Evolutionary conservation across 2,888 invertebrate species (phyloP), one percentile per base, ranked within the genome.

Genomic region (Orthonychiurus folsomi): DNA sequence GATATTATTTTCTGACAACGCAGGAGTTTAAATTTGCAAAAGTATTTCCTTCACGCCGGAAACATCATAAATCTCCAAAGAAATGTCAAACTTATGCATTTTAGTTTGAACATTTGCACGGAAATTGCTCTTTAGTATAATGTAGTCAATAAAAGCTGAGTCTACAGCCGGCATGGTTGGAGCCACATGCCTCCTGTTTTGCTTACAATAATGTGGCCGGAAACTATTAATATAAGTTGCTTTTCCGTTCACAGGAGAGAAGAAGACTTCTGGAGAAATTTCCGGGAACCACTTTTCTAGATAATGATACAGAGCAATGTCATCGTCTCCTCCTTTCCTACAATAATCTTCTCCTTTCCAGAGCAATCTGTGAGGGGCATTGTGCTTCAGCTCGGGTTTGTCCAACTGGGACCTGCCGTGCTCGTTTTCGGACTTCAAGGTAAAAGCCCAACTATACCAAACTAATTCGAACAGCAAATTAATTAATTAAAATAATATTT

Each of bases 281-380:
- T 75, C 91, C 92, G 0, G 88, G 88, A 62, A 79, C 88, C 69
- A 88, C 87, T 1, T 79, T 86, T 66, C 82, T 84, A 1, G 84
- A 86, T 72, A 81, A 83, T 62, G 92, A 92, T 75, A 82, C 86
- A 64, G 82, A 85, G 21, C 86, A 88, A 73, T 93, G 91, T 74
- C 82, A 84, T 24, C 77, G 85, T 23, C 88, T 91, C 78, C 81
- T 94, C 71, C 86, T 86, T 75, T 87, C 86, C 66, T 94, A 93
- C 78, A 88, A 90, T 76, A 86, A 87, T 66, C 81, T 90, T 77
- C 80, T 91, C 59, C 83, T 84, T 73, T 85, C 88, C 64, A 81
- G 85, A 66, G 86, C 89, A 73, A 88, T 92, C 67, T 92, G 92
- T 78, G 91, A 92, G 77, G 91, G 90, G 54, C 86, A 87, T 75